Evolutionary conservation across 2,888 invertebrate species (phyloP).

Genomic region (Archips crataeganus): DNA sequence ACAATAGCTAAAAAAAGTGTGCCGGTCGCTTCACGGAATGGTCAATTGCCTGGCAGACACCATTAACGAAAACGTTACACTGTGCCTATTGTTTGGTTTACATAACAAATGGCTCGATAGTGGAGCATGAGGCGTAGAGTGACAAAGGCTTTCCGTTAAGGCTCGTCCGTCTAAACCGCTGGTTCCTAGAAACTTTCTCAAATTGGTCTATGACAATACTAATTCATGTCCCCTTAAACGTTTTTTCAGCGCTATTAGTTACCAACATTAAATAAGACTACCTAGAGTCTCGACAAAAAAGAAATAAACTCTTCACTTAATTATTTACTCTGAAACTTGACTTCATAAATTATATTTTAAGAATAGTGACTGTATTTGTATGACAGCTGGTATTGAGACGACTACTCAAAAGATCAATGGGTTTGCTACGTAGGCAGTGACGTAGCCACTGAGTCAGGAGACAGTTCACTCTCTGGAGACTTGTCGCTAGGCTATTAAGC

Average conservation of each 20-base stretch:
- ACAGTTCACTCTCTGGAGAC: conserved; percentile 34
- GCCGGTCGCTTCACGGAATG: conserved; percentile 55
- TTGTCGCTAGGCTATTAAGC: conserved; percentile 50
- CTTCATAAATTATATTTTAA: conserved; percentile 3
- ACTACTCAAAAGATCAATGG: conserved; percentile 53
- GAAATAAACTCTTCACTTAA: conserved; percentile 9
- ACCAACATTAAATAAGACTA: neutral
- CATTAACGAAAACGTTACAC: conserved; percentile 63
- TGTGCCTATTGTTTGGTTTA: conserved; percentile 67
- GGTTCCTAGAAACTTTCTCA: conserved; percentile 21
- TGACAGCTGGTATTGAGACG: conserved; percentile 19
- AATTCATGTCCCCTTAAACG: neutral
- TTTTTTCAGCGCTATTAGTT: neutral
- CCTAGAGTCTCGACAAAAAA: neutral
- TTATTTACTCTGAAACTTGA: conserved; percentile 9
- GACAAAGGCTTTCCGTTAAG: conserved; percentile 65
- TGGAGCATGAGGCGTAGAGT: conserved; percentile 56
- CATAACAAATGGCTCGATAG: conserved; percentile 72
- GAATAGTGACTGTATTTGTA: conserved; percentile 16
- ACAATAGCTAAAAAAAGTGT: conserved; percentile 49
- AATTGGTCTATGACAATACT: neutral
- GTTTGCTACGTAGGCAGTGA: conserved; percentile 44
- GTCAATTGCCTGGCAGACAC: conserved; percentile 52
- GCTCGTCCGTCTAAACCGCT: conserved; percentile 22
- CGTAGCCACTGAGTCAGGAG: conserved; percentile 50